Evolutionary conservation across 2,113 vertebrate species (phyloP).

Genomic region (Carettochelys insculpta): DNA sequence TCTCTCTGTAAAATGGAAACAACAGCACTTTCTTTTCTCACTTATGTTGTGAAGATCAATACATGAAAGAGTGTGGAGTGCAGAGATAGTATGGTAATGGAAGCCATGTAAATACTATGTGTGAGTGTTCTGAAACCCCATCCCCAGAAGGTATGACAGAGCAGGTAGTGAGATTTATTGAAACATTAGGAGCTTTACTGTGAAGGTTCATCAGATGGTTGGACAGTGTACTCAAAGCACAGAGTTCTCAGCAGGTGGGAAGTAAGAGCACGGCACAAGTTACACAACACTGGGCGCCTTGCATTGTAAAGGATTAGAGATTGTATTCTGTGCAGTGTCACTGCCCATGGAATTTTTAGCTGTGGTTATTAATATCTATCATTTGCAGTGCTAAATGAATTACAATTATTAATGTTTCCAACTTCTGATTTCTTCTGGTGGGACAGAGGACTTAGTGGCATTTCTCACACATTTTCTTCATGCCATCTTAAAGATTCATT

Average conservation of each 20-base stretch:
- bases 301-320: background rate
- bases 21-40: background rate
- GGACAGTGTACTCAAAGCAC: background rate
- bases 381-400: background rate
- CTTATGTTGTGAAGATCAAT: background rate
- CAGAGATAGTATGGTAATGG: background rate
- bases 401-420: background rate
- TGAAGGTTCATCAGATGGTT: background rate
- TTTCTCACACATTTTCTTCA: background rate
- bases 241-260: background rate
- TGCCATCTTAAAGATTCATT: background rate
- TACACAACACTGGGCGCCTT: background rate
- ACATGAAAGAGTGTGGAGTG: background rate
- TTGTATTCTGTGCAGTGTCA: slow-evolving; percentile 1
- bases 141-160: background rate
- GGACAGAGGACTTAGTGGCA: background rate
- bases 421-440: background rate
- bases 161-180: background rate
- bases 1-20: background rate
- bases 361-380: background rate
- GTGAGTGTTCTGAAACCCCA: background rate
- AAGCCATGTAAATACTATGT: background rate
- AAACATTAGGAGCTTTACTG: background rate
- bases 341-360: background rate
- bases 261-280: background rate